Base-by-base conservation (phyloP, 1,140 invertebrate species). In the Dolichoris vasculosae region DNA sequence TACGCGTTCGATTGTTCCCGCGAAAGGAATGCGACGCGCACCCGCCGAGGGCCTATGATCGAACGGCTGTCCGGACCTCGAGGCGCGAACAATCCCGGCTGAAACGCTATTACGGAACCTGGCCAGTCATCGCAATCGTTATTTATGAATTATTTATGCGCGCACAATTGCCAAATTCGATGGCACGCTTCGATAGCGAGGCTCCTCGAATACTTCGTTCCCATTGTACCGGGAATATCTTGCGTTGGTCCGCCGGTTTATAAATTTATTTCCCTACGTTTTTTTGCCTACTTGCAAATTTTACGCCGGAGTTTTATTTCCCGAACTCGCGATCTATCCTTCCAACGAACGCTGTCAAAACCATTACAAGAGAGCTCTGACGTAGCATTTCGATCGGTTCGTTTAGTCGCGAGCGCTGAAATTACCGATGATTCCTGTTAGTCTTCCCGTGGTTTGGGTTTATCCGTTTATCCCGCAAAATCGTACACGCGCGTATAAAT, bases 81-180 rank as follows among this genome's bases (percentile, higher is more conserved):
- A 67, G 38, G 69, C 69, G 69, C 40, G 69, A 23, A 11, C 15
- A 73, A 43, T 23, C 69, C 6, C 23, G 20, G 38, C 23, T 43
- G 23, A 26, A 26, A 59, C 9, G 55, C 20, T 59, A 13, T 73
- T 73, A 23, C 38, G 67, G 67, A 20, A 20, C 9, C 13, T 43
- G 35, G 69, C 38, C 69, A n/a, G 69, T 43, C 67, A 59, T 59
- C 55, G 55, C 55, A 59, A 59, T 59, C 55, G 55, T 59, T 59
- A 59, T 59, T 59, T 59, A 59, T 69, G 32, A 35, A 35, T 38
- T 69, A 38, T 69, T 38, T 38, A 69, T 38, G 32, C 69, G 7
- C 38, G 20, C 15, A 38, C 69, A 40, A 73, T 38, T n/a, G 38
- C 69, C 69, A 73, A 43, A 73, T 43, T 51, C 9, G 43, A 51